Evolutionary conservation across 2,113 vertebrate species (phyloP).

Genomic region (Vombatus ursinus): DNA sequence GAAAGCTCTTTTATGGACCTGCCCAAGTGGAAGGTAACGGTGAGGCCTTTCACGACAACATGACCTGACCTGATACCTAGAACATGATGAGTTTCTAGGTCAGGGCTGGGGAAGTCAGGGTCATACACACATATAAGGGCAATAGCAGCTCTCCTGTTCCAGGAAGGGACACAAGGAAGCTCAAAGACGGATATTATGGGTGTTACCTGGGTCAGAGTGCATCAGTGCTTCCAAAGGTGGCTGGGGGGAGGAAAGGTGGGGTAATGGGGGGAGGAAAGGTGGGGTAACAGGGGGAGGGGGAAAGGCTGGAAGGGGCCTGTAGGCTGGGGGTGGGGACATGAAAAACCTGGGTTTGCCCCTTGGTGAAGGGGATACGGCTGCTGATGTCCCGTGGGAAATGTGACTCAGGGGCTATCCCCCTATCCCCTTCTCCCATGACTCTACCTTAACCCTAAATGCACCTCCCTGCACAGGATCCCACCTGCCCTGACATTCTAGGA

Average conservation of each 20-base stretch:
- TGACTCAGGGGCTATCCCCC: neutral
- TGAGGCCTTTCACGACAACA: neutral
- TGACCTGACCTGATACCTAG: neutral
- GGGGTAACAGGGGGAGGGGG: neutral
- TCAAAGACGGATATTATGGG: neutral
- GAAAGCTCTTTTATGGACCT: neutral
- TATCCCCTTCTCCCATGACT: neutral
- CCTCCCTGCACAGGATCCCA: neutral
- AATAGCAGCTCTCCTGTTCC: neutral
- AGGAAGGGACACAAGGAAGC: neutral
- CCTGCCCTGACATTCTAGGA: neutral
- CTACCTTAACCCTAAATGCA: neutral
- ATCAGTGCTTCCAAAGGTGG: neutral
- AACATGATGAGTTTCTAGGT: neutral
- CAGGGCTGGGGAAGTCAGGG: neutral
- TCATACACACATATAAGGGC: neutral
- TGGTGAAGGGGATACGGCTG: neutral
- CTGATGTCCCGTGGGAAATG: neutral
- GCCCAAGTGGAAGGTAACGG: neutral
- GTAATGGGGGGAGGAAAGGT: neutral
- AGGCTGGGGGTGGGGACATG: neutral
- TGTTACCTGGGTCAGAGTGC: neutral
- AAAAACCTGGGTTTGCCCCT: neutral
- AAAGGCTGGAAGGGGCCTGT: neutral
- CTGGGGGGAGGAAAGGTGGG: no score